Evolutionary conservation across 1,140 invertebrate genomes (phyloP).

Genomic region (Cotesia glomerata): DNA sequence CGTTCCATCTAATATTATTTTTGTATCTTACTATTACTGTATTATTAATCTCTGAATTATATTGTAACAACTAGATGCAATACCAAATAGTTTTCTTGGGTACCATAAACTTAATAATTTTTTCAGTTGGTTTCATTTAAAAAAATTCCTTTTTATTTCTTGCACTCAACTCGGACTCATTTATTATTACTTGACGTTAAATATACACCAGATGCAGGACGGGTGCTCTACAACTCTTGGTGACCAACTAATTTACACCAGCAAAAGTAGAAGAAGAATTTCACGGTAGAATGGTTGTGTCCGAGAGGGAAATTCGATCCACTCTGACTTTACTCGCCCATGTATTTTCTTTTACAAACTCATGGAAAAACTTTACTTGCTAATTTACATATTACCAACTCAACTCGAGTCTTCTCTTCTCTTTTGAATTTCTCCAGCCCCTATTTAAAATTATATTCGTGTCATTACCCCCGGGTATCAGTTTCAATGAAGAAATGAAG

Average conservation of each 20-base stretch:
- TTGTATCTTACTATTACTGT: background rate
- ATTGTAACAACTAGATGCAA: no score
- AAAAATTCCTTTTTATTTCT: no score
- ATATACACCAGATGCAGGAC: constrained; percentile 22
- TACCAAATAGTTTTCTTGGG: no score
- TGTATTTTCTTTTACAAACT: background rate
- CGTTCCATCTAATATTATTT: constrained; percentile 9
- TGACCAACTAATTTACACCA: constrained; percentile 25
- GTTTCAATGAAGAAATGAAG: no score
- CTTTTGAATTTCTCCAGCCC: background rate
- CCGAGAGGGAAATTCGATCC: constrained; percentile 6
- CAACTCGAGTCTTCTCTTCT: background rate
- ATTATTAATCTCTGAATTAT: background rate
- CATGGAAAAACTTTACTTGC: background rate
- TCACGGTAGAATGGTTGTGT: constrained; percentile 21
- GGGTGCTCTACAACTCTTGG: constrained; percentile 3
- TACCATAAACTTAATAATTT: no score
- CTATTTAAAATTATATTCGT: no score
- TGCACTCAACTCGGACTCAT: no score
- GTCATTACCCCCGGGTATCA: no score
- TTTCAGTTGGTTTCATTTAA: no score
- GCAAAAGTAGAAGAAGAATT: constrained; percentile 17
- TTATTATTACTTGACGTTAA: background rate
- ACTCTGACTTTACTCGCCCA: background rate
- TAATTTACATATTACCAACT: no score